These are phyloP conservation scores for Grallaria varia DNA, from an alignment of 2,113 vertebrate species.

Conservation along the genomic window DNA sequence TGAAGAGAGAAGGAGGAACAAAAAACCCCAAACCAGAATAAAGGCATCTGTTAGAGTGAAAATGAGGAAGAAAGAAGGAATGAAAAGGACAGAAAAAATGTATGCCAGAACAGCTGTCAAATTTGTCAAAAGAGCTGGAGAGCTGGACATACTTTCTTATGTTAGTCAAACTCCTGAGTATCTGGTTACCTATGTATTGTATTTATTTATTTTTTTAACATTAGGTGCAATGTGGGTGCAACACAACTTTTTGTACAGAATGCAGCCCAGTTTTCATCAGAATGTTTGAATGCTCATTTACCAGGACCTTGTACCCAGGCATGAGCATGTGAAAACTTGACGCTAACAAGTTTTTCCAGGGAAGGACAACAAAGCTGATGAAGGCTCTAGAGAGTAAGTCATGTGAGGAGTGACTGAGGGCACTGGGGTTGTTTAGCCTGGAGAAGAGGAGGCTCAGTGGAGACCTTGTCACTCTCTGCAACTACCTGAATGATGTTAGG, in stretches of 20 bases:
- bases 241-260: not conserved
- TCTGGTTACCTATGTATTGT: not conserved
- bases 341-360: not conserved
- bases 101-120: constrained; percentile 73
- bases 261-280: not conserved
- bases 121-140: constrained; percentile 54
- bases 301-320: not conserved
- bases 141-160: constrained; percentile 51
- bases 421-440: not conserved
- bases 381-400: not conserved
- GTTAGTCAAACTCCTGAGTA: constrained; percentile 35
- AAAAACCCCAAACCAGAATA: constrained; percentile 79
- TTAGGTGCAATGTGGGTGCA: not conserved
- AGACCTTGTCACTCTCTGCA: not conserved
- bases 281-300: not conserved
- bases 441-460: not conserved
- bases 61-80: constrained; percentile 41
- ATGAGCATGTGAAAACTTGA: not conserved
- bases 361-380: not conserved
- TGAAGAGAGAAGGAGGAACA: constrained; percentile 66
- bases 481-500: not conserved
- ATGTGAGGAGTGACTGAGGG: not conserved
- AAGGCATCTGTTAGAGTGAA: constrained; percentile 80
- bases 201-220: not conserved
- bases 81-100: constrained; percentile 54